Percentiles rank a stretch among this genome's conserved stretches.
Conservation (phyloP, 2,797 vertebrate genomes). For the Carapus acus region DNA sequence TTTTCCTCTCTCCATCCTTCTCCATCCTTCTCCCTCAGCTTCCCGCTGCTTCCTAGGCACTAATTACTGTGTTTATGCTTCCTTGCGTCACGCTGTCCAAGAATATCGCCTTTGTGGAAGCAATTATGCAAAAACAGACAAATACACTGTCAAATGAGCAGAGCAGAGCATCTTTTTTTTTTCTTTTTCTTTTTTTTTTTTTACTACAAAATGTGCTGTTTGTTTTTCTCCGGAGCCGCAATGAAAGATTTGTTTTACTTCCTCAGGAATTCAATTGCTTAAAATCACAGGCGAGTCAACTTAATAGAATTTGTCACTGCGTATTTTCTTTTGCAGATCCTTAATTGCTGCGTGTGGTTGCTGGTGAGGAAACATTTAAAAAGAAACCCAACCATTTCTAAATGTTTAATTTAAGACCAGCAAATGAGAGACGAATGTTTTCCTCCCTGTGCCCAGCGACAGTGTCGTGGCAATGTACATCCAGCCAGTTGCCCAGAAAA, state of each 20-base stretch:
- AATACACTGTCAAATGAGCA: conserved; percentile 46
- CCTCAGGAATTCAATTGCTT: not conserved
- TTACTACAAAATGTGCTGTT: conserved; percentile 9
- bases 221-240: conserved; percentile 4
- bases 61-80: conserved; percentile 75
- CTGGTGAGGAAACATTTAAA: no score
- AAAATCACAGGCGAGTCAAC: no score
- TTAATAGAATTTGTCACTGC: no score
- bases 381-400: no score
- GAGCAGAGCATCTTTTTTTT: no score
- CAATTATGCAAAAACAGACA: conserved; percentile 63
- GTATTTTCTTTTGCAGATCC: no score
- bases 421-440: no score
- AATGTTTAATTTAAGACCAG: no score
- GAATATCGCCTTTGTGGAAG: conserved; percentile 64
- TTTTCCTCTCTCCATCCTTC: conserved; percentile 39
- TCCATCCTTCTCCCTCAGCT: conserved; percentile 34
- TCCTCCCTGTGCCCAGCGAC: no score
- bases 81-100: conserved; percentile 68
- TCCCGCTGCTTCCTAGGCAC: conserved; percentile 52
- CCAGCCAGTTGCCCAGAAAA: not conserved
- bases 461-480: no score
- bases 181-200: no score
- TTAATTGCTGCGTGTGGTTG: no score
- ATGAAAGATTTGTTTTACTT: conserved; percentile 14